Base-by-base conservation (phyloP, 1,140 invertebrate genomes). In the Arctopsyche grandis region DNA sequence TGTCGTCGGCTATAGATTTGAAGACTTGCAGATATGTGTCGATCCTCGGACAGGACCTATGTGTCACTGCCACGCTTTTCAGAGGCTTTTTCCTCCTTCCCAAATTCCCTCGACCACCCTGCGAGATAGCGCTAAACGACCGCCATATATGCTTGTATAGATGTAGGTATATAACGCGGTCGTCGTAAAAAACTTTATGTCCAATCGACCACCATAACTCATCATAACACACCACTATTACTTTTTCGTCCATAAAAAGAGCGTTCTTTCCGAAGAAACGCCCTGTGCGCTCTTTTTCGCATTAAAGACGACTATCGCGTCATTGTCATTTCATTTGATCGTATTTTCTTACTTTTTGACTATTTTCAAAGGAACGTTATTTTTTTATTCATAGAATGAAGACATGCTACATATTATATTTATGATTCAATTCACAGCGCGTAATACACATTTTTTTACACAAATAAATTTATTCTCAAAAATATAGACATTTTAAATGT, bases 211-310 rank as follows among this genome's bases (percentile, higher is more conserved):
- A 69, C 80, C 70, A 75, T 81, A 78, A 81, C 75, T 81, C 80
- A 81, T 81, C 77, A 81, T 81, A 81, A 81, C 80, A 38, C 29
- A 78, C 76, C 60, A 78, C 80, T 81, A 78, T 81, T 81, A 81
- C 76, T 81, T 81, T 80, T 80, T 78, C 26, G 56, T 24, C 79
- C 69, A 73, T 78, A 80, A 80, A 80, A 80, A 78, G 74, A 58
- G 75, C 46, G 52, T 43, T 26, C 29, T 29, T 19, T 9, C 69
- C 63, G 10, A 24, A 16, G 26, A 29, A 58, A 12, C 43, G 29
- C 43, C 12, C 69, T 16, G 52, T 24, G 21, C 24, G 19, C 29
- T 76, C 26, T 69, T 46, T 69, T 69, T 46, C 76, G 63, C 44
- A 21, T 69, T 24, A 26, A 21, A 63, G 73, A 79, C 77, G 75